These are phyloP conservation scores for Hydrozoanthus tunicans DNA, from an alignment of 64 coral and sea anemone genomes.

Conservation along the genomic window DNA sequence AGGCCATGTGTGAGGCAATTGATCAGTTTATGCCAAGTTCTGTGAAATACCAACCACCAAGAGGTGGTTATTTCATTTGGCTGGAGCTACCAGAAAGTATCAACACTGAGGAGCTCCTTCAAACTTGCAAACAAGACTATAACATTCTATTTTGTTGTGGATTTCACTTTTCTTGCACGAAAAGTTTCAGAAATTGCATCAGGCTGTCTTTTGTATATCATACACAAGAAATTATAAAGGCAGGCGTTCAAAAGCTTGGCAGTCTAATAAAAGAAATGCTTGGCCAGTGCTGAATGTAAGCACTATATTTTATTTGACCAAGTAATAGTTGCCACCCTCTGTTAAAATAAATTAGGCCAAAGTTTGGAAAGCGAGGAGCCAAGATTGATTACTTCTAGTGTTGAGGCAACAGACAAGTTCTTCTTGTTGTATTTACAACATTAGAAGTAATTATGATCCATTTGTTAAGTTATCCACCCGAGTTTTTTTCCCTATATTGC, in stretches of 20 bases:
- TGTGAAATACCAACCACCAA: background rate
- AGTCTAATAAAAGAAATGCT: conserved; percentile 12
- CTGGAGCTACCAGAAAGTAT: background rate
- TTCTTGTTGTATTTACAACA: no score
- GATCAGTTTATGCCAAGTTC: conserved; percentile 36
- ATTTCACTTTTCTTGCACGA: conserved; percentile 16
- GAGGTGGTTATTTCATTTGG: conserved; percentile 47
- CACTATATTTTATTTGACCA: no score
- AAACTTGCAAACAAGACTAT: background rate
- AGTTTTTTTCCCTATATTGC: no score
- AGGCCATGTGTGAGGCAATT: conserved; percentile 20
- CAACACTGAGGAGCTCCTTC: background rate
- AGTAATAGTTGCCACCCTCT: no score
- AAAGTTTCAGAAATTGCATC: conserved; percentile 1
- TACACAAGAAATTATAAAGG: background rate
- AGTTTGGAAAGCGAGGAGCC: no score
- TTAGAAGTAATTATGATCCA: no score
- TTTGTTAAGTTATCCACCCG: no score
- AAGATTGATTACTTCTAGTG: no score
- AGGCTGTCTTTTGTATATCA: conserved; percentile 29
- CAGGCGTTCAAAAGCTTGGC: conserved; percentile 8
- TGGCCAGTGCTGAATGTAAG: background rate
- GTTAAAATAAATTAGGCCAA: no score
- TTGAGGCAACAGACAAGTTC: no score
- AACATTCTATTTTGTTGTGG: conserved; percentile 22